Conservation (phyloP, 2,797 vertebrate species). For the Salmo trutta region DNA sequence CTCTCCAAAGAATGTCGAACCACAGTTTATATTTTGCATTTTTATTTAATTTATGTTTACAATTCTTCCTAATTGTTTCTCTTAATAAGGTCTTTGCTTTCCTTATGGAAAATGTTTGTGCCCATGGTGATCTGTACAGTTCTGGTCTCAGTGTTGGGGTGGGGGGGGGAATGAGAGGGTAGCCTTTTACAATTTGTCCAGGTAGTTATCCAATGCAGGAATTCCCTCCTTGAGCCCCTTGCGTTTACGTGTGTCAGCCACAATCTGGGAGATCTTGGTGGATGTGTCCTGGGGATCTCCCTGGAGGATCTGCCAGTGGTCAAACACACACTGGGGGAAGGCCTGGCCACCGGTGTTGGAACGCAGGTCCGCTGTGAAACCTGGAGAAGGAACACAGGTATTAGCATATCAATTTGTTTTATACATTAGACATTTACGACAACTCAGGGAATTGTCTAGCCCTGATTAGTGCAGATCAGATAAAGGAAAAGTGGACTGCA, state of each 20-base stretch:
- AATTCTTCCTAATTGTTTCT: conserved; percentile 69
- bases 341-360: conserved; percentile 94
- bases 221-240: conserved; percentile 94
- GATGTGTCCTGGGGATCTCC: conserved; percentile 81
- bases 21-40: conserved; percentile 63
- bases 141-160: conserved; percentile 44
- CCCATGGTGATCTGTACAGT: conserved; percentile 66
- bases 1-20: no score
- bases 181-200: conserved; percentile 87
- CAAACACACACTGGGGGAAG: conserved; percentile 95
- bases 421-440: no score
- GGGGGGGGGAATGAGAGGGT: conserved; percentile 28
- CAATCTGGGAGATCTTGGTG: conserved; percentile 79
- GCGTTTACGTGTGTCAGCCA: conserved; percentile 86
- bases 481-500: neutral
- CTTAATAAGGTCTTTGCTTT: conserved; percentile 42
- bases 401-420: no score
- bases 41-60: conserved; percentile 67
- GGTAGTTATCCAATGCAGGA: conserved; percentile 90
- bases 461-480: no score
- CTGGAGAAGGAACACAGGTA: conserved; percentile 58
- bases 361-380: conserved; percentile 92
- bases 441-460: no score
- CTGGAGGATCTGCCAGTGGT: conserved; percentile 93
- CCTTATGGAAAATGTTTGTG: conserved; percentile 74